phyloP scores from a whole-genome alignment of 2,113 vertebrate species.

The Sitta europaea region DNA sequence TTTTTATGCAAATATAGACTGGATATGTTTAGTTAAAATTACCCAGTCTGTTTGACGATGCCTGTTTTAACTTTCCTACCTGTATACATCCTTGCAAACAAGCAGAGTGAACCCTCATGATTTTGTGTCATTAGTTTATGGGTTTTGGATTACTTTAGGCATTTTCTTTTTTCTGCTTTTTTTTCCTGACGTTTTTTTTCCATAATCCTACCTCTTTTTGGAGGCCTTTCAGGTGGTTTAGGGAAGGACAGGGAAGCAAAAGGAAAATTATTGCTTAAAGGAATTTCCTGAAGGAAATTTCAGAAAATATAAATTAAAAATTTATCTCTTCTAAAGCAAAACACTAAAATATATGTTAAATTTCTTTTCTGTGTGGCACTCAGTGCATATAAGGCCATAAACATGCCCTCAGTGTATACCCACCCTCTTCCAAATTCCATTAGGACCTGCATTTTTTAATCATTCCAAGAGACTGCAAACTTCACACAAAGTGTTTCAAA shows the following conservation, averaged over 20 bases:
- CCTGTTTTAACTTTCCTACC: not conserved
- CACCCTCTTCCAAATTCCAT: not conserved
- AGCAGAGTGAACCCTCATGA: not conserved
- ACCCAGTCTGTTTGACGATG: accelerated
- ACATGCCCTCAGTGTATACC: not conserved
- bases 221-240: not conserved
- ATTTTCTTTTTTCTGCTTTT: not conserved
- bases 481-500: not conserved
- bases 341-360: not conserved
- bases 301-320: not conserved
- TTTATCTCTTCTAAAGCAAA: not conserved
- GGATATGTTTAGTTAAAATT: not conserved
- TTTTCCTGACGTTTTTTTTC: not conserved
- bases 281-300: conserved; percentile 6
- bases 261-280: not conserved
- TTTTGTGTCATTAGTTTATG: not conserved
- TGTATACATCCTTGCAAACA: not conserved
- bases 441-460: not conserved
- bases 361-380: not conserved
- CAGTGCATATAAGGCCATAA: not conserved
- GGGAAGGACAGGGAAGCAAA: not conserved
- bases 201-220: not conserved
- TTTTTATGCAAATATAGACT: not conserved
- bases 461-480: not conserved
- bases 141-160: not conserved